These are phyloP conservation scores for Maniola jurtina DNA, from an alignment of 1,140 invertebrate species.

Conservation along the genomic window DNA sequence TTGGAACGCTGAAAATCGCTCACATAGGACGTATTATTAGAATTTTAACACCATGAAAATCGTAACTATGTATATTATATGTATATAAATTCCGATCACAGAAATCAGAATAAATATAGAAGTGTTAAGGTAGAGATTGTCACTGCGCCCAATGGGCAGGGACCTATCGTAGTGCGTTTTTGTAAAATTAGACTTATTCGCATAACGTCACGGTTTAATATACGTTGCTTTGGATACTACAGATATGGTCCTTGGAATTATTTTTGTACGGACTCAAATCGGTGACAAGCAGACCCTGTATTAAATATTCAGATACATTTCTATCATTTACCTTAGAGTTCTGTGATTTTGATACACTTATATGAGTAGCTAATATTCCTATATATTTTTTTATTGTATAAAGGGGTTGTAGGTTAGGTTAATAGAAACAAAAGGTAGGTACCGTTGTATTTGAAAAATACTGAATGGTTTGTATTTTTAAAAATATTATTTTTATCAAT, in stretches of 20 bases:
- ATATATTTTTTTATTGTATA: slow-evolving; percentile 44
- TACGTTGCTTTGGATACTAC: no score
- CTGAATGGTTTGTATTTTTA: slow-evolving; percentile 13
- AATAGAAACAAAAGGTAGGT: slow-evolving; percentile 19
- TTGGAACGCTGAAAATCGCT: neutral
- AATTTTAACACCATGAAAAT: neutral
- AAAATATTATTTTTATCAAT: slow-evolving; percentile 7
- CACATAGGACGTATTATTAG: neutral
- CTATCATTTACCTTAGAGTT: neutral
- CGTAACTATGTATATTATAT: neutral
- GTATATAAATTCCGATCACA: neutral
- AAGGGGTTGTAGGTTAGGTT: slow-evolving; percentile 45
- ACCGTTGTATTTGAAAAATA: neutral
- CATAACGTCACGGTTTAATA: no score
- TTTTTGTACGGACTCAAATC: no score
- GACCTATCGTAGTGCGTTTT: no score
- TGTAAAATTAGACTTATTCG: no score
- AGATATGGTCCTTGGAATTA: no score
- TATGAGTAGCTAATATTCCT: slow-evolving; percentile 38
- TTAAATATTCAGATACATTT: no score
- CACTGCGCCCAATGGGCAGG: no score
- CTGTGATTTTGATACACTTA: neutral
- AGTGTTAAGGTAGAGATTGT: no score
- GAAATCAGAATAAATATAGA: no score
- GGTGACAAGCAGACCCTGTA: no score